Percentiles rank a stretch among this genome's conserved stretches.
Conservation (phyloP, 2,797 vertebrate genomes). For the Periophthalmus magnuspinnatus region DNA sequence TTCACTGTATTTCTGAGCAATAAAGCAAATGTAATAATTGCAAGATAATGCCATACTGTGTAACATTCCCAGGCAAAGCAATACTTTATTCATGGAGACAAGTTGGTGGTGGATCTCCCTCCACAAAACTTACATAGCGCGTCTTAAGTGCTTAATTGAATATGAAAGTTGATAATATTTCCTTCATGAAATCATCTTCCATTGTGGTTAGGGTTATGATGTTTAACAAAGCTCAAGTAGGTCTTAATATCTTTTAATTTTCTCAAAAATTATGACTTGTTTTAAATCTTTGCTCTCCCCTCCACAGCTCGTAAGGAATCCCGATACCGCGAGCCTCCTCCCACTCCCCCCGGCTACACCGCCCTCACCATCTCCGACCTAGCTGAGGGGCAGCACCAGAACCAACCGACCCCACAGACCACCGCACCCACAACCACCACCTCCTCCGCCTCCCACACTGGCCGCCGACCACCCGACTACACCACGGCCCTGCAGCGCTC, state of each 20-base stretch:
- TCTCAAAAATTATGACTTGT: neutral
- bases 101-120: too few relatives aligned
- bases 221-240: too few relatives aligned
- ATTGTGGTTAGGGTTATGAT: too few relatives aligned
- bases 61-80: too few relatives aligned
- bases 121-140: too few relatives aligned
- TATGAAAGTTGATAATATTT: too few relatives aligned
- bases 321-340: constrained; percentile 92
- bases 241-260: neutral
- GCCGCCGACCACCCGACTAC: constrained; percentile 94
- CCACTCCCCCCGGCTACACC: constrained; percentile 94
- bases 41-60: too few relatives aligned
- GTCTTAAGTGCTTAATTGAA: too few relatives aligned
- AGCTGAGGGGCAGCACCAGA: constrained; percentile 78
- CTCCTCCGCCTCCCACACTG: constrained; percentile 80
- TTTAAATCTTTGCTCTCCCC: constrained; percentile 1
- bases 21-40: too few relatives aligned
- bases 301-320: constrained; percentile 89
- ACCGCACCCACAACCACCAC: constrained; percentile 61
- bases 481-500: constrained; percentile 95
- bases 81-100: too few relatives aligned
- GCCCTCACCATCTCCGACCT: constrained; percentile 93
- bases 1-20: too few relatives aligned
- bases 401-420: constrained; percentile 72
- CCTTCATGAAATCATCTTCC: too few relatives aligned